These are phyloP conservation scores for Danio kyathit DNA, from an alignment of 2,797 vertebrate genomes.

Conservation along the genomic window DNA sequence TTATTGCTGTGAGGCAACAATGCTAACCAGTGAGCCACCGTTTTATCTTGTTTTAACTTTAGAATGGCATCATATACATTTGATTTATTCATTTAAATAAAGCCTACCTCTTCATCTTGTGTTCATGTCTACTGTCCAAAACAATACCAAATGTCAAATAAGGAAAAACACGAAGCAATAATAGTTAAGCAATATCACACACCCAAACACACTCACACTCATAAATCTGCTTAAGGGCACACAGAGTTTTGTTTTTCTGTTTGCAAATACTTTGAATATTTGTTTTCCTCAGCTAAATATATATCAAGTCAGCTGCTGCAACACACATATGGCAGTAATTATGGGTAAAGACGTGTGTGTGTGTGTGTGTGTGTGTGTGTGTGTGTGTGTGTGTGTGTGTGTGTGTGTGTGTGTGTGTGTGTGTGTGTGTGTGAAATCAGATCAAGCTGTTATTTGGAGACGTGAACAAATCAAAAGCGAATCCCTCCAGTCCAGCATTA, in stretches of 20 bases:
- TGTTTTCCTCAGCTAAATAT: constrained; percentile 10
- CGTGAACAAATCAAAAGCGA: neutral
- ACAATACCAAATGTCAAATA: neutral
- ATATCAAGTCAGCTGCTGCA: neutral
- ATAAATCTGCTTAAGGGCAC: neutral
- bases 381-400: neutral
- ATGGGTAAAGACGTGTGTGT: neutral
- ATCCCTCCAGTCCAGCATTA: constrained; percentile 30
- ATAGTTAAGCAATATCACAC: neutral
- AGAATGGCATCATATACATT: no score
- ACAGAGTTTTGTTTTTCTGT: constrained; percentile 1
- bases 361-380: neutral
- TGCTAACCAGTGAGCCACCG: no score
- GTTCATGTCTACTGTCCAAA: no score
- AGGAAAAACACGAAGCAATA: no score
- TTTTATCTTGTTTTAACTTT: no score
- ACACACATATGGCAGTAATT: constrained; percentile 25
- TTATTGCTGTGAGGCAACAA: no score
- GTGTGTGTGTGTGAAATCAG: constrained; percentile 24
- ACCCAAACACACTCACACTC: neutral
- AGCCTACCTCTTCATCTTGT: no score
- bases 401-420: constrained; percentile 4
- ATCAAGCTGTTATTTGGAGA: constrained; percentile 41
- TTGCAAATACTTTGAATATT: constrained; percentile 9
- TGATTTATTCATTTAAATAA: no score